A percentile compares a stretch with the other conserved stretches of the same genome.
phyloP scores from a whole-genome alignment of 2,888 invertebrate genomes.

The Dermolepida albohirtum region DNA sequence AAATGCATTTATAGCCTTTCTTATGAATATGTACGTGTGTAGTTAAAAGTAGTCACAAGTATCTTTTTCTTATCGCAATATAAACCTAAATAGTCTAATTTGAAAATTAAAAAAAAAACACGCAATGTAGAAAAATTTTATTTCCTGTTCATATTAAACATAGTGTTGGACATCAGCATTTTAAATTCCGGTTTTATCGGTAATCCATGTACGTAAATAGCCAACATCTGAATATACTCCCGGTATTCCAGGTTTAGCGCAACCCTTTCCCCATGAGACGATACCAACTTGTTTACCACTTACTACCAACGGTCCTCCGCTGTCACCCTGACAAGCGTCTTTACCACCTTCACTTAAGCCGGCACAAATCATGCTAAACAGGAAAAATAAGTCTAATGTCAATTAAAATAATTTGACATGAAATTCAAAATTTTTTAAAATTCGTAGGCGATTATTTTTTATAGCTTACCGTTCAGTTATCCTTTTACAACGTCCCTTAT shows the following conservation, averaged over 20 bases:
- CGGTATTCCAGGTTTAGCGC: background rate
- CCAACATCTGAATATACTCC: conserved; percentile 21
- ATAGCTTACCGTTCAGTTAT: conserved; percentile 54
- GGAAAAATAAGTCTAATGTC: background rate
- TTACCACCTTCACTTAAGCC: conserved; percentile 7
- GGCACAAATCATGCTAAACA: conserved; percentile 17
- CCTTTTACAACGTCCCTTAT: background rate
- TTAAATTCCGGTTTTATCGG: background rate
- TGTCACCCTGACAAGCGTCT: conserved; percentile 23
- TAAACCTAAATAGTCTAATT: too few relatives aligned
- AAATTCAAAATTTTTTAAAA: too few relatives aligned
- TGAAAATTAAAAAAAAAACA: too few relatives aligned
- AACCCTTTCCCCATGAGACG: conserved; percentile 20
- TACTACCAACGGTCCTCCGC: conserved; percentile 21
- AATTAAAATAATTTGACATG: too few relatives aligned
- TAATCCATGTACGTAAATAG: conserved; percentile 6
- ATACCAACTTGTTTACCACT: background rate
- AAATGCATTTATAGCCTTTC: too few relatives aligned
- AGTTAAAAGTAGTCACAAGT: too few relatives aligned
- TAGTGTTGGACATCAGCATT: too few relatives aligned
- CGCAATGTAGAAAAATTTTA: too few relatives aligned
- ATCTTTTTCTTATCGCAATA: too few relatives aligned
- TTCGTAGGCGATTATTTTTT: background rate
- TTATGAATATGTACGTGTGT: too few relatives aligned
- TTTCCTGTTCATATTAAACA: too few relatives aligned